A percentile compares a stretch with the other conserved stretches of the same genome.
Evolutionary conservation across 2,888 invertebrate genomes (phyloP).

Genomic region (Hypselothyrea guttata): DNA sequence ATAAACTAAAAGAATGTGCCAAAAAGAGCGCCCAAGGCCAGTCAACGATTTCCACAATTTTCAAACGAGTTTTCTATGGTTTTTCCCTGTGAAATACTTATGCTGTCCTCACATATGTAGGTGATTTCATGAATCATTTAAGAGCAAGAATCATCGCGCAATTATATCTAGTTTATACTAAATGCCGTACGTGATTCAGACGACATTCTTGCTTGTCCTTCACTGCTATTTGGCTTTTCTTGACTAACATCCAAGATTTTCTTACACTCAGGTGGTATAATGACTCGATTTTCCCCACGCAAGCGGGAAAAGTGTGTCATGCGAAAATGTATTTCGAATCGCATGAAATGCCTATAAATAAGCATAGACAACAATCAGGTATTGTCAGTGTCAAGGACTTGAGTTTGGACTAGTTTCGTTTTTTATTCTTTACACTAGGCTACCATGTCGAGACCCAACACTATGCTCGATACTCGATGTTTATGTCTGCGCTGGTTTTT

Average conservation of each 20-base stretch:
- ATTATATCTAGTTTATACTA: conserved; percentile 31
- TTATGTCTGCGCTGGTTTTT: conserved; percentile 61
- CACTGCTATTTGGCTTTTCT: conserved; percentile 29
- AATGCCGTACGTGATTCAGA: conserved; percentile 56
- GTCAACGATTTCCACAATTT: too few relatives aligned
- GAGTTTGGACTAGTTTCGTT: conserved; percentile 47
- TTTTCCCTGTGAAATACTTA: conserved; percentile 26
- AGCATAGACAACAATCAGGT: conserved; percentile 29
- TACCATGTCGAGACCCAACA: not conserved
- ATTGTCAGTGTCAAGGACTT: conserved; percentile 67
- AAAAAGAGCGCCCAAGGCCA: too few relatives aligned
- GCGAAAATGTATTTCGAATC: conserved; percentile 29
- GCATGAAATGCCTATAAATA: conserved; percentile 38
- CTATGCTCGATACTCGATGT: conserved; percentile 12
- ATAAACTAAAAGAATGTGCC: conserved; percentile 62
- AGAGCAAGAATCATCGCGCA: conserved; percentile 36
- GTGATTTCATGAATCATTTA: conserved; percentile 65
- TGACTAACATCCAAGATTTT: conserved; percentile 54
- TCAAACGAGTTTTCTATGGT: not conserved
- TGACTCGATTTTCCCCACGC: conserved; percentile 32
- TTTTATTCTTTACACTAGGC: conserved; percentile 42
- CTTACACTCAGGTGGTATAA: conserved; percentile 41
- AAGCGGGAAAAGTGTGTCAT: conserved; percentile 34
- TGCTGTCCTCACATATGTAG: conserved; percentile 24
- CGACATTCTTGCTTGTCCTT: not conserved